phyloP scores from a whole-genome alignment of 2,888 invertebrate genomes.

The Acrobasis consociella region DNA sequence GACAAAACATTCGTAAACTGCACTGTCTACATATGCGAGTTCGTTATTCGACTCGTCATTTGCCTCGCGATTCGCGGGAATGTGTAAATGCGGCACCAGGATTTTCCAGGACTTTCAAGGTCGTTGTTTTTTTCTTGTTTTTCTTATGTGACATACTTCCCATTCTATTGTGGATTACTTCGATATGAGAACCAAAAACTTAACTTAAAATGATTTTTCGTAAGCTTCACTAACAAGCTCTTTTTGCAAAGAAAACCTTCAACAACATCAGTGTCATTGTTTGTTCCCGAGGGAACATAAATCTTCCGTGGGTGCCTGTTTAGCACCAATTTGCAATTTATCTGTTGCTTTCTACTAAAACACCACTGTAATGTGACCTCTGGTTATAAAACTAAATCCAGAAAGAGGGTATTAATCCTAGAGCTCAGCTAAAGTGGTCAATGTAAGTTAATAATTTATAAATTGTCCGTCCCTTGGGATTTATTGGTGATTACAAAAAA shows the following conservation, averaged over 20 bases:
- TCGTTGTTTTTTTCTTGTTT: too few relatives aligned
- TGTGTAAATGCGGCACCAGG: too few relatives aligned
- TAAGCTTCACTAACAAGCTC: background rate
- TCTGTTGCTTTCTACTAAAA: slow-evolving; percentile 24
- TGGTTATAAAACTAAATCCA: background rate
- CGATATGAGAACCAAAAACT: background rate
- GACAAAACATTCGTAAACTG: too few relatives aligned
- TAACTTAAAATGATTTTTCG: background rate
- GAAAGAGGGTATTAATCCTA: background rate
- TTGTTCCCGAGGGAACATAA: slow-evolving; percentile 19
- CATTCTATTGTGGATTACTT: too few relatives aligned
- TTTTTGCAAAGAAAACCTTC: slow-evolving; percentile 17
- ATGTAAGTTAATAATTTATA: slow-evolving; percentile 26
- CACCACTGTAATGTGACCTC: slow-evolving; percentile 8
- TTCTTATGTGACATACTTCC: too few relatives aligned
- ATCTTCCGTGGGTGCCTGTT: slow-evolving; percentile 22
- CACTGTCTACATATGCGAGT: too few relatives aligned
- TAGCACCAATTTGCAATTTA: slow-evolving; percentile 27
- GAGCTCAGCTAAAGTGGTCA: slow-evolving; percentile 19
- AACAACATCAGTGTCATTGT: slow-evolving; percentile 20
- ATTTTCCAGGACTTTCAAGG: too few relatives aligned
- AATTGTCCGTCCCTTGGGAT: slow-evolving; percentile 17
- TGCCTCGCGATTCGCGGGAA: too few relatives aligned
- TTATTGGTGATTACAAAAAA: slow-evolving; percentile 18
- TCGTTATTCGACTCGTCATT: too few relatives aligned